Percentiles rank a stretch among this genome's conserved stretches.
Evolutionary conservation across 1,140 invertebrate species (phyloP).

Genomic region (Drosophila kohkoa): DNA sequence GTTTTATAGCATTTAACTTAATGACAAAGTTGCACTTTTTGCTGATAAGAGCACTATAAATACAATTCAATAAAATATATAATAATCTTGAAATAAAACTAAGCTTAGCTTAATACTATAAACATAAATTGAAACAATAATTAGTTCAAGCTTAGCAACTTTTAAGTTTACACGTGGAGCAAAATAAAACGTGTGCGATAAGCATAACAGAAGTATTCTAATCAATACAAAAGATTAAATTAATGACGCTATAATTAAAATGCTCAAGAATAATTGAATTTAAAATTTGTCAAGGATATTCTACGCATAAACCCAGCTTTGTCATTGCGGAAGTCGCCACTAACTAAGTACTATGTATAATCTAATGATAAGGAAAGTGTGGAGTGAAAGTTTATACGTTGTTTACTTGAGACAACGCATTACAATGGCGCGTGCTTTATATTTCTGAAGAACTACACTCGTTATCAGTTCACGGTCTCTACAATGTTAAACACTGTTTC

Average conservation of each 20-base stretch:
- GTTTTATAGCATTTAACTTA: too few relatives aligned
- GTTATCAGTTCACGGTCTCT: conserved; percentile 21
- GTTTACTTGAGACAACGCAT: conserved; percentile 1
- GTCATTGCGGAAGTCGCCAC: not conserved
- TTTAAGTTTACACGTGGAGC: not conserved
- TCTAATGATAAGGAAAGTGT: conserved; percentile 2
- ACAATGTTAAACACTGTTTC: conserved; percentile 4
- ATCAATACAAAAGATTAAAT: too few relatives aligned
- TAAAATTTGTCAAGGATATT: not conserved
- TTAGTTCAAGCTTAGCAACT: not conserved
- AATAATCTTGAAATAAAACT: too few relatives aligned
- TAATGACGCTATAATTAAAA: too few relatives aligned
- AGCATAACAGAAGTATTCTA: too few relatives aligned
- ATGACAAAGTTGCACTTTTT: too few relatives aligned
- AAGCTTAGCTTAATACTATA: too few relatives aligned
- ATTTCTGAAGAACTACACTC: not conserved
- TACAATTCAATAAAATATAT: too few relatives aligned
- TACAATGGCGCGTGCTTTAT: conserved; percentile 12
- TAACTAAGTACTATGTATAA: conserved; percentile 2
- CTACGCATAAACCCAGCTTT: not conserved
- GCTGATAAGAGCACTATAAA: too few relatives aligned
- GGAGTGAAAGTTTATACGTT: conserved; percentile 10
- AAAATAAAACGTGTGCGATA: too few relatives aligned
- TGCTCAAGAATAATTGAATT: too few relatives aligned
- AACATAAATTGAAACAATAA: not conserved